These are phyloP conservation scores for Dynastes hyllus DNA, from an alignment of 2,888 invertebrate genomes.

Conservation along the genomic window DNA sequence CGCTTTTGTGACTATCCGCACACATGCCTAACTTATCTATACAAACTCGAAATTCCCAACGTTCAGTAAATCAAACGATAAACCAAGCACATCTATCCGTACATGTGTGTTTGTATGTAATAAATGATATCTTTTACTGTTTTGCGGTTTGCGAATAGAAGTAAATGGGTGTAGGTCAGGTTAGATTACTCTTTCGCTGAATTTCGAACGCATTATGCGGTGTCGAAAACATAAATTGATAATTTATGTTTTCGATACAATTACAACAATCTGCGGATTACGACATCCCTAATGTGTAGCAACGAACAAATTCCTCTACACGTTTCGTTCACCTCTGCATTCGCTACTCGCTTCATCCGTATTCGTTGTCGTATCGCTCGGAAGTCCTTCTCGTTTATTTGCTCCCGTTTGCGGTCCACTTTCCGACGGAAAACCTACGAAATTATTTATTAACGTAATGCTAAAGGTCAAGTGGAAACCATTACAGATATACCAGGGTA, in stretches of 20 bases:
- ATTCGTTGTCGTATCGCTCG: not conserved
- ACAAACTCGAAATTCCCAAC: slow-evolving; percentile 9
- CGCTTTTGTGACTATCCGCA: not conserved
- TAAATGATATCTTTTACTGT: slow-evolving; percentile 2
- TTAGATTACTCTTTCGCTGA: slow-evolving; percentile 3
- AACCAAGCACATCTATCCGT: not conserved
- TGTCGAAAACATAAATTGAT: not conserved
- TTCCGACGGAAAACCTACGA: slow-evolving; percentile 23
- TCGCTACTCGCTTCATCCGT: not conserved
- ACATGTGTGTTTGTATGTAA: not conserved
- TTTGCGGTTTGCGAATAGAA: slow-evolving; percentile 1
- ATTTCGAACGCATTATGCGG: not conserved
- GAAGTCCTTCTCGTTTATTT: slow-evolving; percentile 7
- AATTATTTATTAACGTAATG: slow-evolving; percentile 44
- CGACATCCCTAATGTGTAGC: not conserved
- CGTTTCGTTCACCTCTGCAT: not conserved
- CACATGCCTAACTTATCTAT: not conserved
- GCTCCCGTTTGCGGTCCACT: slow-evolving; percentile 31
- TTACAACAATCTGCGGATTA: not conserved
- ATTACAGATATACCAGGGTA: slow-evolving; percentile 32
- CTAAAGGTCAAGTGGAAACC: slow-evolving; percentile 39
- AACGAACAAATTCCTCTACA: slow-evolving; percentile 1
- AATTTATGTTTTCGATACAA: slow-evolving; percentile 7
- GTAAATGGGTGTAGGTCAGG: not conserved
- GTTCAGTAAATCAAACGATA: slow-evolving; percentile 20